Conservation (phyloP, 2,113 vertebrate genomes). For the Panthera uncia region DNA sequence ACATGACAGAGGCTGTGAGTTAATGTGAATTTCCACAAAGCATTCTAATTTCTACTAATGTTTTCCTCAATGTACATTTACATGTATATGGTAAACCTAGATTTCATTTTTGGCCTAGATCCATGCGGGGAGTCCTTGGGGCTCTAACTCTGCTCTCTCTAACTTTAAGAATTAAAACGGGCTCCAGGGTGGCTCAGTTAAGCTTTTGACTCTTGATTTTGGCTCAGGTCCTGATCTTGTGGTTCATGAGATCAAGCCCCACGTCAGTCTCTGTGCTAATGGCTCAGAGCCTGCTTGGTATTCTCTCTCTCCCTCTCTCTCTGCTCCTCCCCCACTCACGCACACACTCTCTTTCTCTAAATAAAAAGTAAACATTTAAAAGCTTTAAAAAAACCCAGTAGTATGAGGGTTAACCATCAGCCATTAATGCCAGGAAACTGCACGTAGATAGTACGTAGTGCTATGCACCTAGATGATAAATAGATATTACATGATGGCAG, state of each 20-base stretch:
- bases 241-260: no score
- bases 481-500: background rate
- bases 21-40: slow-evolving; percentile 35
- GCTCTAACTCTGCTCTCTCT: background rate
- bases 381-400: no score
- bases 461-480: background rate
- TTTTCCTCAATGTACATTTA: background rate
- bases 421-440: background rate
- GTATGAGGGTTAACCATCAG: background rate
- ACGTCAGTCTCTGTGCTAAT: no score
- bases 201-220: no score
- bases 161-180: background rate
- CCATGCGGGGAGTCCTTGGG: background rate
- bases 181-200: no score
- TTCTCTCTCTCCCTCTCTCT: no score
- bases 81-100: background rate
- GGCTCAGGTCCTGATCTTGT: no score
- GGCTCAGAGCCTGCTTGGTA: no score
- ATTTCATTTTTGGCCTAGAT: background rate
- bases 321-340: no score
- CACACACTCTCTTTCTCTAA: no score
- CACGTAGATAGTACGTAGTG: background rate
- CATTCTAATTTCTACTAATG: background rate
- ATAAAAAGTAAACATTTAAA: no score
- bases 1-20: background rate